Evolutionary conservation across 2,113 vertebrate genomes (phyloP).

Genomic region (Gobius niger): DNA sequence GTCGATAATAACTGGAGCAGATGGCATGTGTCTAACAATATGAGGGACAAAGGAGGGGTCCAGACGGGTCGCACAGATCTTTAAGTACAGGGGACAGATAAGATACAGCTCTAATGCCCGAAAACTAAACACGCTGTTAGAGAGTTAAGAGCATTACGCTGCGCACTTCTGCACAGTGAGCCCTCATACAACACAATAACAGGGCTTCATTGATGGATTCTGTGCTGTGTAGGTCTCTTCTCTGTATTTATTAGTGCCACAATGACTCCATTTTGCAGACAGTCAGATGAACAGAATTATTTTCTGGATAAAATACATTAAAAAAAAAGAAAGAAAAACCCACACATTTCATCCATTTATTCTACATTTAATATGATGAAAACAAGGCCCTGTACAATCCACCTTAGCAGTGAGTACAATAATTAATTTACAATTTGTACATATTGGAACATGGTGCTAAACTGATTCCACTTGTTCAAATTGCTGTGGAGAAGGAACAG

Average conservation of each 20-base stretch:
- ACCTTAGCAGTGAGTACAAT: slow-evolving; percentile 96
- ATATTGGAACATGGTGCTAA: slow-evolving; percentile 84
- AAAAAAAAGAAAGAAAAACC: too few species aligned
- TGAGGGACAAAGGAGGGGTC: slow-evolving; percentile 58
- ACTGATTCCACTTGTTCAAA: slow-evolving; percentile 78
- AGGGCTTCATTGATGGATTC: neutral
- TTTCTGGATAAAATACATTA: slow-evolving; percentile 29
- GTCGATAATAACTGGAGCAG: slow-evolving; percentile 63
- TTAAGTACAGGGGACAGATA: slow-evolving; percentile 33
- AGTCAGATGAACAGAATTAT: too few species aligned
- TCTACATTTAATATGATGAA: slow-evolving; percentile 98
- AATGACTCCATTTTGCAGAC: too few species aligned
- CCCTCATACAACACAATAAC: neutral
- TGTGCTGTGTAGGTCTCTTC: too few species aligned
- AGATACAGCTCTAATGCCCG: slow-evolving; percentile 20
- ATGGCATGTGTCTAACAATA: slow-evolving; percentile 59
- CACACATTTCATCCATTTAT: slow-evolving; percentile 72
- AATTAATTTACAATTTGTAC: slow-evolving; percentile 99
- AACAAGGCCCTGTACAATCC: slow-evolving; percentile 98
- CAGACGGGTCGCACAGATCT: slow-evolving; percentile 62
- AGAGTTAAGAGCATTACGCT: slow-evolving; percentile 56
- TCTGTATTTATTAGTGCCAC: neutral
- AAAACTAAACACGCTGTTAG: slow-evolving; percentile 40
- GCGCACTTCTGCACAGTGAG: neutral
- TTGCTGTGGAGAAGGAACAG: slow-evolving; percentile 76